phyloP scores from a whole-genome alignment of 2,888 invertebrate species.

The Halictus quadricinctus region DNA sequence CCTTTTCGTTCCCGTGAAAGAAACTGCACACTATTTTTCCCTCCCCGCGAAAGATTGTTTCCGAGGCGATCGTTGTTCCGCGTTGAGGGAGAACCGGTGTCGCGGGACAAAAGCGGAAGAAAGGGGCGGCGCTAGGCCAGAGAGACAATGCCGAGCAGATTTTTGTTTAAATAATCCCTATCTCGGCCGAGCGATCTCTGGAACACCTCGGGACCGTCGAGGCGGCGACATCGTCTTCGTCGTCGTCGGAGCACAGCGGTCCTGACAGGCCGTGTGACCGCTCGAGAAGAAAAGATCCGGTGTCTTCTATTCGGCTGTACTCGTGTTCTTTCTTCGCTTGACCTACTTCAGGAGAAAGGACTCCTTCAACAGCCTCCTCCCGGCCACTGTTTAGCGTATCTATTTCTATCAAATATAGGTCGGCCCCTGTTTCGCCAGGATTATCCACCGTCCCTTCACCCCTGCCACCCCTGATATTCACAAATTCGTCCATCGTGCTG shows the following conservation, averaged over 20 bases:
- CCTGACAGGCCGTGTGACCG: neutral
- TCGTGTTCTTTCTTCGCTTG: slow-evolving; percentile 21
- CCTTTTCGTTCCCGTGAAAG: neutral
- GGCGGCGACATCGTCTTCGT: neutral
- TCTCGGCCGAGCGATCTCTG: neutral
- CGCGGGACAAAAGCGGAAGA: slow-evolving; percentile 16
- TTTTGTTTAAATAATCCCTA: slow-evolving; percentile 50
- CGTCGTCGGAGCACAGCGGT: neutral
- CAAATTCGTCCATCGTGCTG: neutral
- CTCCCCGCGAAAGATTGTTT: slow-evolving; percentile 13
- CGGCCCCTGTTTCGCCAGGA: slow-evolving; percentile 1
- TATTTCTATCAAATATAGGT: slow-evolving; percentile 39
- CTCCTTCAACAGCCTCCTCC: neutral
- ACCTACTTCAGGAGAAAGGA: slow-evolving; percentile 25
- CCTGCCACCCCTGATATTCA: neutral
- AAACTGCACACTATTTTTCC: slow-evolving; percentile 26
- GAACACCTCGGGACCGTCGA: neutral
- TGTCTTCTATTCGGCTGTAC: neutral
- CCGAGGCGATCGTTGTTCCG: slow-evolving; percentile 24
- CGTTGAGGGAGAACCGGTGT: neutral
- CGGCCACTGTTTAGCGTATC: slow-evolving; percentile 33
- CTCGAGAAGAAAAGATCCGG: slow-evolving; percentile 3
- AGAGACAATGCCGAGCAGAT: neutral
- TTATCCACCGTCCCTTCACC: neutral
- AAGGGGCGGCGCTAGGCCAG: neutral